These are phyloP conservation scores for Myzus persicae DNA, from an alignment of 1,140 invertebrate genomes.

Conservation along the genomic window DNA sequence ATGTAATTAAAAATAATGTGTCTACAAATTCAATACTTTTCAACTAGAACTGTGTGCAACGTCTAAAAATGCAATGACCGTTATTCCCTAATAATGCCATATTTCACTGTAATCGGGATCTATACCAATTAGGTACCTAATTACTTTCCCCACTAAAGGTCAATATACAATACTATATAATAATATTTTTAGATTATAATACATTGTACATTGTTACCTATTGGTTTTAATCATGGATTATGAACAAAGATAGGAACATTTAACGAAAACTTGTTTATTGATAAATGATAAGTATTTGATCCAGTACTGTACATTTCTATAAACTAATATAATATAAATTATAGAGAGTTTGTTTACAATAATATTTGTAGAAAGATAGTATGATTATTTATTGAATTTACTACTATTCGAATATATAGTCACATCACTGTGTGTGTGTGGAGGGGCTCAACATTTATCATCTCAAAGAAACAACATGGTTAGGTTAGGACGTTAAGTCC, in stretches of 20 bases:
- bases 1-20: no score
- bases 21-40: background rate
- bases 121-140: background rate
- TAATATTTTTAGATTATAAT: background rate
- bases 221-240: background rate
- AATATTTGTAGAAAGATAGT: background rate
- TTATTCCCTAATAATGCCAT: background rate
- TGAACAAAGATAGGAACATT: background rate
- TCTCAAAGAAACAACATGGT: no score
- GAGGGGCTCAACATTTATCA: no score
- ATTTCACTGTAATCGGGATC: background rate
- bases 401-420: background rate
- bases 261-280: background rate
- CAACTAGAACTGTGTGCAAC: background rate
- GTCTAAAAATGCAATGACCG: background rate
- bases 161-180: background rate
- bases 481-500: no score
- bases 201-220: background rate
- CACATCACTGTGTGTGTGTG: background rate
- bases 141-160: background rate
- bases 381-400: background rate
- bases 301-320: no score
- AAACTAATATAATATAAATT: background rate
- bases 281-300: background rate
- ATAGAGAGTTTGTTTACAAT: background rate